phyloP scores from a whole-genome alignment of 2,797 vertebrate genomes.

The Echeneis naucrates region DNA sequence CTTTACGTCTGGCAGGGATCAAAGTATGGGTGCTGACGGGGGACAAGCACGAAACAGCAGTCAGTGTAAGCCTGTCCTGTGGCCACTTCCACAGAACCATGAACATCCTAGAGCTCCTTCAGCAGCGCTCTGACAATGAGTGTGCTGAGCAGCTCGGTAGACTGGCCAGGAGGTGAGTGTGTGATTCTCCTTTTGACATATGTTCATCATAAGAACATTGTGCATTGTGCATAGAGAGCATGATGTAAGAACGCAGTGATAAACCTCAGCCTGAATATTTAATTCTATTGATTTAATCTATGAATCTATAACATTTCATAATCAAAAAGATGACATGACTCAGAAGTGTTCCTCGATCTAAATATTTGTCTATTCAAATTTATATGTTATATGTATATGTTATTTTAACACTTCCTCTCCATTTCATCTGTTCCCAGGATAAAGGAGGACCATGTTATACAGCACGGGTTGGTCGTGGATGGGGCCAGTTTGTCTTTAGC shows the following conservation, averaged over 20 bases:
- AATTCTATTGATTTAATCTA: neutral
- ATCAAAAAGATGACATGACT: too few species aligned
- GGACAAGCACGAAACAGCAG: conserved; percentile 96
- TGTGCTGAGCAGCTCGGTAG: conserved; percentile 92
- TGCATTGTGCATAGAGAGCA: neutral
- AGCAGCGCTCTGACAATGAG: conserved; percentile 92
- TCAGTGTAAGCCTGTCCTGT: conserved; percentile 96
- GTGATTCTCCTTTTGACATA: neutral
- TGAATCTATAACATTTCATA: too few species aligned
- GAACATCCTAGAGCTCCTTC: conserved; percentile 96
- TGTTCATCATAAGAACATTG: too few species aligned
- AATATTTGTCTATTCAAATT: too few species aligned
- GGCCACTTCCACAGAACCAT: conserved; percentile 97
- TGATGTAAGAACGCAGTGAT: too few species aligned
- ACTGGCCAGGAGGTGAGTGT: conserved; percentile 89
- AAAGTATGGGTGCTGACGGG: conserved; percentile 98
- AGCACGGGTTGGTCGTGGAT: conserved; percentile 96
- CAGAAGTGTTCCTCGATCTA: too few species aligned
- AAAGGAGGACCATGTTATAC: conserved; percentile 95
- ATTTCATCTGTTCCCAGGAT: conserved; percentile 82
- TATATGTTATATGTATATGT: too few species aligned
- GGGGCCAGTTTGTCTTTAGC: conserved; percentile 96
- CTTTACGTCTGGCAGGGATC: conserved; percentile 94
- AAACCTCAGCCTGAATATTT: neutral
- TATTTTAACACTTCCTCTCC: neutral